Conservation (phyloP, 2,888 invertebrate genomes). For the Leptinotarsa peninsularis region DNA sequence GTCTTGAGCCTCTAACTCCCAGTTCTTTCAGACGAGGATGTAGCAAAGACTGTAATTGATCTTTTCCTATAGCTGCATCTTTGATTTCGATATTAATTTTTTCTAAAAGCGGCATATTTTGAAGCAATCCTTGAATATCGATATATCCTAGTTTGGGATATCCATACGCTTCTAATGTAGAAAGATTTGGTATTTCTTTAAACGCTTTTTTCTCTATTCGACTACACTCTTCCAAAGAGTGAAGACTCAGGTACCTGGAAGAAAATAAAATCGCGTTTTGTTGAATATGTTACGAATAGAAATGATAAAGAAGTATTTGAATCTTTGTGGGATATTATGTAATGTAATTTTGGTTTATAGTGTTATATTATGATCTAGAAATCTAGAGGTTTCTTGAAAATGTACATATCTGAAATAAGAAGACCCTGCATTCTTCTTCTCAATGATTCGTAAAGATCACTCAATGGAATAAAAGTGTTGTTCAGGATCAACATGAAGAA, state of each 20-base stretch:
- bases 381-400: no score
- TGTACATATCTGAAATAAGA: constrained; percentile 46
- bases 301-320: no score
- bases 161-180: constrained; percentile 77
- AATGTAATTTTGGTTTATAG: no score
- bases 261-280: constrained; percentile 50
- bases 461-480: no score
- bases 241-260: constrained; percentile 75
- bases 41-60: constrained; percentile 82
- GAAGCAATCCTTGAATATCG: constrained; percentile 87
- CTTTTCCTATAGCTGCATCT: constrained; percentile 83
- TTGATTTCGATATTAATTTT: constrained; percentile 87
- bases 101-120: constrained; percentile 79
- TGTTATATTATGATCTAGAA: no score
- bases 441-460: no score
- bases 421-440: background rate
- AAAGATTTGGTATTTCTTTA: constrained; percentile 77
- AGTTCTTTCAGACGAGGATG: constrained; percentile 83
- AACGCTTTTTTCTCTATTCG: constrained; percentile 88
- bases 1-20: constrained; percentile 79
- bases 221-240: constrained; percentile 76
- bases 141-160: constrained; percentile 86
- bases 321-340: no score
- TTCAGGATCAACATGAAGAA: no score
- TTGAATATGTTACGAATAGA: no score